Conservation (phyloP, 2,113 vertebrate species). For the Pterocles burchelli region DNA sequence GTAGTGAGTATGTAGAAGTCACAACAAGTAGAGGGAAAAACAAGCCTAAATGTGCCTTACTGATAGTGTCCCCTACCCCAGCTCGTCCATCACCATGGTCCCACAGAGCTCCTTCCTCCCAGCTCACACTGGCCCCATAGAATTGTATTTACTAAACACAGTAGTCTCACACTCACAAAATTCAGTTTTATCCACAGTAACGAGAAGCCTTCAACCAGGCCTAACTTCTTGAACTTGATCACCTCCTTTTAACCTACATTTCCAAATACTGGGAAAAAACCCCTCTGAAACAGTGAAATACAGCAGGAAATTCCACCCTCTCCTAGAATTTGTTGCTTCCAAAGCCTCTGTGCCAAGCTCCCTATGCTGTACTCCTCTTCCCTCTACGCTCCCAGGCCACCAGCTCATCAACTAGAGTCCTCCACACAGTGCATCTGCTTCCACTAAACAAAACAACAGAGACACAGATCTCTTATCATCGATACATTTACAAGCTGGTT, state of each 20-base stretch:
- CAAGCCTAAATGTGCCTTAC: neutral
- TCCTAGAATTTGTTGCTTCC: neutral
- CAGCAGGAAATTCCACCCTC: neutral
- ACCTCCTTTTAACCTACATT: neutral
- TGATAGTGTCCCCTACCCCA: neutral
- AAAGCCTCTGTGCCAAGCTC: neutral
- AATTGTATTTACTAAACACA: neutral
- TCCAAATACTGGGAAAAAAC: neutral
- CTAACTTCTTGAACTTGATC: neutral
- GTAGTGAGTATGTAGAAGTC: neutral
- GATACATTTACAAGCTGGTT: neutral
- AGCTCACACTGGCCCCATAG: accelerated
- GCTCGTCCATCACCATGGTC: neutral
- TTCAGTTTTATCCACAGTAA: neutral
- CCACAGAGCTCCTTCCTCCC: neutral
- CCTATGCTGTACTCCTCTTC: neutral
- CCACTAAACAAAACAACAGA: neutral
- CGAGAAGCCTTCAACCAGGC: neutral
- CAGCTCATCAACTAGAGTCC: neutral
- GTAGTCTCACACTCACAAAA: neutral
- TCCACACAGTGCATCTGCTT: neutral
- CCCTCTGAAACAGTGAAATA: accelerated
- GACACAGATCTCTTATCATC: neutral
- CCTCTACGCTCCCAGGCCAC: neutral
- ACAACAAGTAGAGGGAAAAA: neutral